Conservation (phyloP, 2,113 vertebrate species). For the Nesogale talazaci region DNA sequence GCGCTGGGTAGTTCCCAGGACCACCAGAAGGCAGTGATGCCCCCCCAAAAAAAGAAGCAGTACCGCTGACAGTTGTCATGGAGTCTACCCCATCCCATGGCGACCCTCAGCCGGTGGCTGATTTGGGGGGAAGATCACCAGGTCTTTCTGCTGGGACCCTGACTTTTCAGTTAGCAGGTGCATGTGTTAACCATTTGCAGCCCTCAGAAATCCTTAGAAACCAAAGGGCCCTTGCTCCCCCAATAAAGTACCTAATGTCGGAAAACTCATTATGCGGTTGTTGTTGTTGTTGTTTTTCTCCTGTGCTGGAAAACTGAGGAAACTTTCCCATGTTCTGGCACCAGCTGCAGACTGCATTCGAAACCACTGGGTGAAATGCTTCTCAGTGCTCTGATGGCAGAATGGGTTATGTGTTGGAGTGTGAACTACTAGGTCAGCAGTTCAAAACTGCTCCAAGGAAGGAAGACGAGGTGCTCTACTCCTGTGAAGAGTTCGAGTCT, state of each 20-base stretch:
- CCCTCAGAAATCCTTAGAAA: not conserved
- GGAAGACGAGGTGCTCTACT: no score
- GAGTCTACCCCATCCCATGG: not conserved
- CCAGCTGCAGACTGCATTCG: not conserved
- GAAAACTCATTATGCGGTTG: not conserved
- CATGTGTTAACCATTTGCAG: not conserved
- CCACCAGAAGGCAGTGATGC: no score
- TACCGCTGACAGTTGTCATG: not conserved
- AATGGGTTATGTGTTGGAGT: no score
- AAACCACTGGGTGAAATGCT: not conserved
- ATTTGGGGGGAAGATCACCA: not conserved
- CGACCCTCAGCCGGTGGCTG: not conserved
- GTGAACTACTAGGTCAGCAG: no score
- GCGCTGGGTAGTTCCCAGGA: no score
- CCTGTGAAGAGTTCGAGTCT: no score
- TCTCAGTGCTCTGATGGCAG: not conserved
- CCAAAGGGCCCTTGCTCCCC: not conserved
- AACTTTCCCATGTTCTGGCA: not conserved
- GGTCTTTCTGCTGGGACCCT: not conserved
- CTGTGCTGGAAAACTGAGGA: not conserved
- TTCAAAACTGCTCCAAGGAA: no score
- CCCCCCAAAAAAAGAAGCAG: constrained; percentile 35
- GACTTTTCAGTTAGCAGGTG: not conserved
- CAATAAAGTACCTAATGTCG: not conserved
- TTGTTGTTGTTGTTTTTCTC: not conserved